Conservation (phyloP, 1,140 invertebrate species). For the Leptinotarsa lineolata region DNA sequence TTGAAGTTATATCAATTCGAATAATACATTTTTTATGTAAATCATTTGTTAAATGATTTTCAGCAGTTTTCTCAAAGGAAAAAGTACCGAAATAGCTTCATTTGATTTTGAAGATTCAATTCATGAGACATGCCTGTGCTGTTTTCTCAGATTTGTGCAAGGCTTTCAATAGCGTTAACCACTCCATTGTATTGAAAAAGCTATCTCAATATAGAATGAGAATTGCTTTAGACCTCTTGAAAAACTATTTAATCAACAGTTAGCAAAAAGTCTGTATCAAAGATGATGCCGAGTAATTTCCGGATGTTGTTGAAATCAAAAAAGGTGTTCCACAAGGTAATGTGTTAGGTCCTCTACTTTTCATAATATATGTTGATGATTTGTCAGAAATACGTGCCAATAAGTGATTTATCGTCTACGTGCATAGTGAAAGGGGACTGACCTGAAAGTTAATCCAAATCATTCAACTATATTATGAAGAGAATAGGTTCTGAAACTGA, state of each 20-base stretch:
- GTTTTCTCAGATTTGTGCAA: not conserved
- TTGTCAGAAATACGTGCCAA: not conserved
- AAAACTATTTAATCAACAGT: not conserved
- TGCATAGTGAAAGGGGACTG: no score
- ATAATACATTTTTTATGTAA: not conserved
- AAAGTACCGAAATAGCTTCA: not conserved
- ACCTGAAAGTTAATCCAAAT: no score
- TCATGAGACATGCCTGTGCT: not conserved
- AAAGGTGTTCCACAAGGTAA: not conserved
- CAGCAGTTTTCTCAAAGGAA: not conserved
- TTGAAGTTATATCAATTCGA: no score
- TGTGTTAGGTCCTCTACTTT: not conserved
- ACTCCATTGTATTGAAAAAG: not conserved
- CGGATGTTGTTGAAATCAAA: not conserved
- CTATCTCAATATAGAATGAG: not conserved
- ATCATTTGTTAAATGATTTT: not conserved
- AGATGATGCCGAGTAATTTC: not conserved
- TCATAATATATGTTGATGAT: not conserved
- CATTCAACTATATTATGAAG: no score
- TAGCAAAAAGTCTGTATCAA: not conserved
- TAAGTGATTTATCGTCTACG: no score
- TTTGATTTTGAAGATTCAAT: not conserved
- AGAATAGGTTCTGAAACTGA: no score
- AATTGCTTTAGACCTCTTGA: not conserved
- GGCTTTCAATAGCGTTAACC: not conserved